These are phyloP conservation scores for Spinus olivaceus DNA, from an alignment of 2,797 vertebrate species.

Conservation along the genomic window DNA sequence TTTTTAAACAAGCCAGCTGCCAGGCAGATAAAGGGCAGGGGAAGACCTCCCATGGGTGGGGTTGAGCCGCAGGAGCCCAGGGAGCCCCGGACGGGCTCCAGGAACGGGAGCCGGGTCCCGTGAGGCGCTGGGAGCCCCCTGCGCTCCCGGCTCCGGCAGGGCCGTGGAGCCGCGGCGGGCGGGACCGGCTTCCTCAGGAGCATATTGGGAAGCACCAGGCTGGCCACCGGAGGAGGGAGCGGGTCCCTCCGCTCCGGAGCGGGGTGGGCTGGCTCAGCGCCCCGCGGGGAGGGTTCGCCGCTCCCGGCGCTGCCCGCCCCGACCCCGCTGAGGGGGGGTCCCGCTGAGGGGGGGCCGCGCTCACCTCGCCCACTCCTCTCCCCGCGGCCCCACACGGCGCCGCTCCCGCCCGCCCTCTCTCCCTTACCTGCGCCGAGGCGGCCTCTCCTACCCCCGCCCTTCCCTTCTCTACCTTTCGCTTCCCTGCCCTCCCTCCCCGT, in stretches of 20 bases:
- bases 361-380: background rate
- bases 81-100: fast-evolving
- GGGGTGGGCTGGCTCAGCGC: background rate
- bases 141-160: fast-evolving
- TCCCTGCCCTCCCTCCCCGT: background rate
- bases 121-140: fast-evolving
- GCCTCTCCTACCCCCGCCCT: background rate
- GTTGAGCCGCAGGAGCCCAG: fast-evolving
- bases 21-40: background rate
- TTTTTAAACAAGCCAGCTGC: background rate
- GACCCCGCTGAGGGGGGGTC: background rate
- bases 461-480: background rate
- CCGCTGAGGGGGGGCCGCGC: background rate
- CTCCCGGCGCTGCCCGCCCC: background rate
- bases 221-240: background rate
- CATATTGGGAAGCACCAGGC: fast-evolving
- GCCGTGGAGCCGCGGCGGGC: background rate
- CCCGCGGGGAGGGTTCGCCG: no score
- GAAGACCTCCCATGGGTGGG: background rate
- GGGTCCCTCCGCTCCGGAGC: background rate
- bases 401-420: background rate
- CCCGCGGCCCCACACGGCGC: background rate
- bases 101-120: no score
- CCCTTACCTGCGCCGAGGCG: background rate
- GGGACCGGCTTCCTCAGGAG: background rate